Evolutionary conservation across 2,888 invertebrate species (phyloP).

Genomic region (Galerucella calmariensis): DNA sequence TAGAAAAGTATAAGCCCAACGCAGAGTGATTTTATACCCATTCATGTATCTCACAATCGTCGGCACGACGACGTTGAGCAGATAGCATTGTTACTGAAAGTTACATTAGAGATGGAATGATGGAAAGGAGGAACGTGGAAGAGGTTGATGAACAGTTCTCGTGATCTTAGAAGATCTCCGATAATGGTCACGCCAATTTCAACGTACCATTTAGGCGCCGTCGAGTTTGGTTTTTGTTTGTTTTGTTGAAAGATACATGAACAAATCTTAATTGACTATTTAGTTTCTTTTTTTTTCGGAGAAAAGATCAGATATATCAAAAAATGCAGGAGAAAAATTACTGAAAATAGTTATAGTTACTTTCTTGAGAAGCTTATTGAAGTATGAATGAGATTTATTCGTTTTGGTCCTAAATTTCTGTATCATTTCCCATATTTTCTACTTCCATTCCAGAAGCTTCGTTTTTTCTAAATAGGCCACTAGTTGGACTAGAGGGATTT

Average conservation of each 20-base stretch:
- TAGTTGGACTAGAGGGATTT: no score
- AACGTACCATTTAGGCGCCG: conserved; percentile 9
- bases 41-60: conserved; percentile 12
- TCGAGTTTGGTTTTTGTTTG: background rate
- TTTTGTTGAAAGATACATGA: conserved; percentile 1
- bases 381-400: no score
- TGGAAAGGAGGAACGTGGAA: conserved; percentile 7
- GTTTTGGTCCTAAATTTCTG: no score
- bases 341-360: no score
- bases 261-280: background rate
- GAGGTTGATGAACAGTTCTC: conserved; percentile 22
- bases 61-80: background rate
- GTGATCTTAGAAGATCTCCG: conserved; percentile 16
- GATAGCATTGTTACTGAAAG: conserved; percentile 21
- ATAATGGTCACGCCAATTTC: conserved; percentile 16
- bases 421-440: no score
- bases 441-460: no score
- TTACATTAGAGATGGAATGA: conserved; percentile 8
- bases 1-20: conserved; percentile 17
- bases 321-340: no score
- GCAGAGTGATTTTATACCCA: conserved; percentile 8
- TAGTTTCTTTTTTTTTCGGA: background rate
- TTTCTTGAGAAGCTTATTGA: no score
- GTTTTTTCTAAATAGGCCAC: no score
- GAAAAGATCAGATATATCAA: background rate